phyloP scores from a whole-genome alignment of 2,888 invertebrate genomes.

The Tigriopus californicus region DNA sequence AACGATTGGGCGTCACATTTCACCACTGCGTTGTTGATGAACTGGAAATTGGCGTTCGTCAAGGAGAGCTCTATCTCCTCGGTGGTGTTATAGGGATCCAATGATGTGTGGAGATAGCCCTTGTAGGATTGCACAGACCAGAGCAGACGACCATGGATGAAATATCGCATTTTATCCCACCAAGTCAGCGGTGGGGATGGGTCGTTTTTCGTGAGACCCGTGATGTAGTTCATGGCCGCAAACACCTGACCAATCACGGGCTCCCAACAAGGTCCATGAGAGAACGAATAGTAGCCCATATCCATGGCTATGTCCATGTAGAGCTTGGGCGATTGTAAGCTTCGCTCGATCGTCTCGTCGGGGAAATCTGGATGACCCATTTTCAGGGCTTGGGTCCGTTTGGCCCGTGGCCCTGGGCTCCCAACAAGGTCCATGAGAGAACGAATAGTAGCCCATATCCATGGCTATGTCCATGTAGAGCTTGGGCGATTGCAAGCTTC shows the following conservation, averaged over 20 bases:
- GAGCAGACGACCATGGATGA: slow-evolving; percentile 79
- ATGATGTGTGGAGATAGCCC: slow-evolving; percentile 76
- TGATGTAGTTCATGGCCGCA: slow-evolving; percentile 34
- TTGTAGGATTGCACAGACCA: slow-evolving; percentile 71
- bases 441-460: slow-evolving; percentile 67
- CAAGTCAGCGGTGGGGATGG: slow-evolving; percentile 84
- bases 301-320: slow-evolving; percentile 95
- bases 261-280: slow-evolving; percentile 99
- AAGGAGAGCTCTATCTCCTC: slow-evolving; percentile 97
- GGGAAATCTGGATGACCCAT: background rate
- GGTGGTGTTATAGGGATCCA: slow-evolving; percentile 95
- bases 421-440: slow-evolving; percentile 96
- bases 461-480: slow-evolving; percentile 95
- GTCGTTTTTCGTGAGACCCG: slow-evolving; percentile 35
- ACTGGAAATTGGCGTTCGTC: slow-evolving; percentile 79
- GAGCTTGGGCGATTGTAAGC: slow-evolving; percentile 82
- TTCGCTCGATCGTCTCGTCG: background rate
- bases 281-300: slow-evolving; percentile 67
- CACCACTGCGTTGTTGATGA: slow-evolving; percentile 60
- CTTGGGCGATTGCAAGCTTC: slow-evolving; percentile 68
- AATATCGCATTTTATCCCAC: slow-evolving; percentile 88
- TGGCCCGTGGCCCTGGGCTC: slow-evolving; percentile 30
- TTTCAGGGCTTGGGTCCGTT: background rate
- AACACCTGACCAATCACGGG: slow-evolving; percentile 82
- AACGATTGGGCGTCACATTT: background rate